These are phyloP conservation scores for Scartelaos histophorus DNA, from an alignment of 2,113 vertebrate species.

Conservation along the genomic window DNA sequence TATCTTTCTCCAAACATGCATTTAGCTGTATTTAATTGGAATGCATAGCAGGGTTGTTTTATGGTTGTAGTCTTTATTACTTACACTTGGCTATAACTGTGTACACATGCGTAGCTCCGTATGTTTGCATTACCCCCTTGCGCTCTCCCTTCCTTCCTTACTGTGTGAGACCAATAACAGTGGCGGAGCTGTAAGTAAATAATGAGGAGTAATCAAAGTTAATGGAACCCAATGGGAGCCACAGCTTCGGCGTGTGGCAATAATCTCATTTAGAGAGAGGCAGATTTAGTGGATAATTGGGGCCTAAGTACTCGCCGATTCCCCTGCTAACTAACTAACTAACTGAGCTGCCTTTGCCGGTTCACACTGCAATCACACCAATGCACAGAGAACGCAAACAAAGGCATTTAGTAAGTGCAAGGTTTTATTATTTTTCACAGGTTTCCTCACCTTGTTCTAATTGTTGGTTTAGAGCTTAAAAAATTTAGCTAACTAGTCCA, in stretches of 20 bases:
- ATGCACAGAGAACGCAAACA: constrained; percentile 61
- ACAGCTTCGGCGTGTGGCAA: constrained; percentile 76
- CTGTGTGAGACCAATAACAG: constrained; percentile 72
- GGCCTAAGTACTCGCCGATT: constrained; percentile 78
- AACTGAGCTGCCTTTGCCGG: constrained; percentile 62
- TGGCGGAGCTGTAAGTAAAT: constrained; percentile 83
- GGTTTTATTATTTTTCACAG: neutral
- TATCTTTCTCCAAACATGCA: constrained; percentile 3
- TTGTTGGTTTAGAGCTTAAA: neutral
- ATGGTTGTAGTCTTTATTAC: constrained; percentile 28
- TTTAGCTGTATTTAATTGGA: neutral
- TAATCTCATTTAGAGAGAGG: constrained; percentile 82
- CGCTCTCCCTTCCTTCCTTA: constrained; percentile 17
- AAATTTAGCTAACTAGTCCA: neutral
- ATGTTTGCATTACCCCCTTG: constrained; percentile 23
- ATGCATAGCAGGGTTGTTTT: constrained; percentile 1
- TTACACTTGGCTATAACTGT: constrained; percentile 32
- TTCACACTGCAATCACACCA: constrained; percentile 63
- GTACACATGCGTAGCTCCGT: constrained; percentile 35
- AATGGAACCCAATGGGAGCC: constrained; percentile 83
- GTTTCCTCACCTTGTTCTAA: neutral
- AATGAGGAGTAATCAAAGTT: constrained; percentile 86
- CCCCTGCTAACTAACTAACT: constrained; percentile 77
- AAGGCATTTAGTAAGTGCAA: constrained; percentile 21
- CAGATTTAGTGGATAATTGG: constrained; percentile 83